phyloP scores from a whole-genome alignment of 2,888 invertebrate species.

The Harmothoe impar region DNA sequence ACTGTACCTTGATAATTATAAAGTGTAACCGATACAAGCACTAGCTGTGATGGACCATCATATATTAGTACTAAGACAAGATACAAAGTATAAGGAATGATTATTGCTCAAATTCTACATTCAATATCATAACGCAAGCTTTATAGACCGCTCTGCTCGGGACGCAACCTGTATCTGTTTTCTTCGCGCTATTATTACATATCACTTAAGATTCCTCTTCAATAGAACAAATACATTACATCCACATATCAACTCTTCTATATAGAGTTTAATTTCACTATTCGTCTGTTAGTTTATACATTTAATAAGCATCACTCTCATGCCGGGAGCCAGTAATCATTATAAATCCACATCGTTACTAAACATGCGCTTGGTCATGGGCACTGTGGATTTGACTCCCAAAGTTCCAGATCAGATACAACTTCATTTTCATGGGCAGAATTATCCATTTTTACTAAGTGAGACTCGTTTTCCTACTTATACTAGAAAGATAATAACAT shows the following conservation, averaged over 20 bases:
- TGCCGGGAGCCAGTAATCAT: background rate
- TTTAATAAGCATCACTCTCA: background rate
- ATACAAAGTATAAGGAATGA: slow-evolving; percentile 42
- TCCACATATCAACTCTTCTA: background rate
- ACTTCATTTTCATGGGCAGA: background rate
- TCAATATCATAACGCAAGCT: background rate
- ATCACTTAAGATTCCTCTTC: background rate
- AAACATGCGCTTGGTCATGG: background rate
- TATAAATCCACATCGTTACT: background rate
- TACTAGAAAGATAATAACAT: background rate
- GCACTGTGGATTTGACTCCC: background rate
- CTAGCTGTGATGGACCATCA: background rate
- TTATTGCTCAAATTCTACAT: slow-evolving; percentile 26
- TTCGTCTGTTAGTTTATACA: background rate
- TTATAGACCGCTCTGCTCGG: too few relatives aligned
- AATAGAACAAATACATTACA: background rate
- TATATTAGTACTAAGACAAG: background rate
- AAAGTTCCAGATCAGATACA: background rate
- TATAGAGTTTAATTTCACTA: background rate
- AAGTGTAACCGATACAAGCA: slow-evolving; percentile 28
- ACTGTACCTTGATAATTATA: background rate
- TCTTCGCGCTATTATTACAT: background rate
- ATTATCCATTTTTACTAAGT: background rate
- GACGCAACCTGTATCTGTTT: too few relatives aligned
- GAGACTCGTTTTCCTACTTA: background rate